phyloP scores from a whole-genome alignment of 2,797 vertebrate genomes.

The Ceryle rudis region DNA sequence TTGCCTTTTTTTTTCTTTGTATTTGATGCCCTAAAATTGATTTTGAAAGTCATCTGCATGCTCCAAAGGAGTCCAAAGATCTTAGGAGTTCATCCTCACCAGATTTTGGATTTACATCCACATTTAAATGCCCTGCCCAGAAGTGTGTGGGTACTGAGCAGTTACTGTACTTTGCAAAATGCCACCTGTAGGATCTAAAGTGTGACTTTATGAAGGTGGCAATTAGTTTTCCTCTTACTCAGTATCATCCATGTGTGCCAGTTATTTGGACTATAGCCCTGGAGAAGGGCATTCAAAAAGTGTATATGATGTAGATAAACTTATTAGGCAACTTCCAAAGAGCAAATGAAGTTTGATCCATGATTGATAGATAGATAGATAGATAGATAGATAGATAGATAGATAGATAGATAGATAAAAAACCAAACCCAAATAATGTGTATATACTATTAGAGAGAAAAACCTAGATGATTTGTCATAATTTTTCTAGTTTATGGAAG shows the following conservation, averaged over 20 bases:
- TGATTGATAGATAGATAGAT: neutral
- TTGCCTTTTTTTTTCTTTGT: neutral
- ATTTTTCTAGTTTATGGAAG: neutral
- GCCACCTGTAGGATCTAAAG: neutral
- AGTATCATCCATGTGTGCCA: neutral
- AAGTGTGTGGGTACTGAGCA: neutral
- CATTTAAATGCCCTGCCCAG: neutral
- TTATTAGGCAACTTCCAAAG: neutral
- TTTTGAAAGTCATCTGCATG: neutral
- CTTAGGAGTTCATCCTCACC: neutral
- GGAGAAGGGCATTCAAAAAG: neutral
- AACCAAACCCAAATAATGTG: neutral
- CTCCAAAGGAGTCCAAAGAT: neutral
- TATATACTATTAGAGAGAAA: neutral
- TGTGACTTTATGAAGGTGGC: neutral
- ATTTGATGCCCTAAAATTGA: neutral
- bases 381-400: neutral
- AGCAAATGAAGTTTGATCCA: neutral
- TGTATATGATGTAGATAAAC: neutral
- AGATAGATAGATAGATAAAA: neutral
- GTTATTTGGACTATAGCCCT: neutral
- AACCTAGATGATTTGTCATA: neutral
- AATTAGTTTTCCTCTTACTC: neutral
- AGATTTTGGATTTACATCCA: neutral
- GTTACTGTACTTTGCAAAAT: neutral